Evolutionary conservation across 2,797 vertebrate genomes (phyloP), one percentile per base, ranked within the genome.

Genomic region (Peromyscus nudipes): DNA sequence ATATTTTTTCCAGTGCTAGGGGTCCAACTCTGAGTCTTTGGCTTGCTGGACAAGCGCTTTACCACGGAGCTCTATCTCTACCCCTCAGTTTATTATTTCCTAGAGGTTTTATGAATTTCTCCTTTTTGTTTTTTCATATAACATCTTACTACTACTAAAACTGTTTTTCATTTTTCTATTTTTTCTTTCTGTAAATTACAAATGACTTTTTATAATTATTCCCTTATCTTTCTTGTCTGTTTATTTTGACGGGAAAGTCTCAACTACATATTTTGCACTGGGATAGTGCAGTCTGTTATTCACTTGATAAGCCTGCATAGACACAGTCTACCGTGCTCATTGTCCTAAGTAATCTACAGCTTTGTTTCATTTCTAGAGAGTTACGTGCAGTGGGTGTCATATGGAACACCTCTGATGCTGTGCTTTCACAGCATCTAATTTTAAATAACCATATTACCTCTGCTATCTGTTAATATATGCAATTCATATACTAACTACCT

Each of bases 341-440:
- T 77, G 57, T 16, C 23, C 84, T 93, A 77, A 57, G 76, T 49
- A 29, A 21, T 87, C 37, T 37, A 40, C 8, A 6, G 2, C 71
- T 83, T 94, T 65, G 21, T 73, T 57, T 96, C 55, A 79, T 83
- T 89, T 83, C 34, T 17, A 34, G 12, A 46, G 37, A 21, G 29
- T 62, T 57, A 60, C 46, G 16, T 25, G 21, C 4, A 64, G 1
- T 9, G 5, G n/a, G 29, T 67, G 14, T 91, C 23, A 52, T 12
- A 9, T 25, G 16, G 64, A 94, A 62, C 31, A 55, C 19, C 34
- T 64, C 34, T 77, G 73, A 46, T 49, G 43, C 57, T 19, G 29
- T 81, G n/a, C 85, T 55, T 84, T 89, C 57, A 82, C 12, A 69
- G 43, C 11, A 80, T 80, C 73, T 91, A 80, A 46, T 91, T 91